A percentile compares a stretch with the other conserved stretches of the same genome.
These are phyloP conservation scores for Lamproptera curius DNA, from an alignment of 2,888 invertebrate genomes.

Conservation along the genomic window DNA sequence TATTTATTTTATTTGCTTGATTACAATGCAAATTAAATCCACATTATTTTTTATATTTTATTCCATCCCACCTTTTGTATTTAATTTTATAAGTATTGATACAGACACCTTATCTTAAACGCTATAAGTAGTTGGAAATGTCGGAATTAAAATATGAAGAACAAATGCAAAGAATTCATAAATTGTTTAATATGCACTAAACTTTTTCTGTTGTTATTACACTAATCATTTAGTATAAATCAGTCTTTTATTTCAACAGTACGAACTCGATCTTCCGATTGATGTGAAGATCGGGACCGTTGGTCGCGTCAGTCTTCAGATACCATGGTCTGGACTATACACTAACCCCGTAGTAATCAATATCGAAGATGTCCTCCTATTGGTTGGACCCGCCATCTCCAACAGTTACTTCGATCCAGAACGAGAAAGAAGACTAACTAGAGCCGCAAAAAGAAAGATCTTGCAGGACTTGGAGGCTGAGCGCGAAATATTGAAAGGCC, in stretches of 20 bases:
- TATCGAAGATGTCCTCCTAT: slow-evolving; percentile 86
- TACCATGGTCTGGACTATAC: slow-evolving; percentile 89
- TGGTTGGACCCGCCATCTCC: slow-evolving; percentile 86
- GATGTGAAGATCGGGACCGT: slow-evolving; percentile 90
- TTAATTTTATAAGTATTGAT: too few relatives aligned
- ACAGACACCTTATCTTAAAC: too few relatives aligned
- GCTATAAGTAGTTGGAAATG: too few relatives aligned
- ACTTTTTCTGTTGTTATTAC: too few relatives aligned
- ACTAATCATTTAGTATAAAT: too few relatives aligned
- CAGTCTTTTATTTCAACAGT: slow-evolving; percentile 83
- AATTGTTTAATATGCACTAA: too few relatives aligned
- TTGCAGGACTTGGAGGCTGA: slow-evolving; percentile 82
- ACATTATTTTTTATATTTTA: too few relatives aligned
- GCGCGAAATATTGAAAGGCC: slow-evolving; percentile 79
- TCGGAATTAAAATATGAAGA: too few relatives aligned
- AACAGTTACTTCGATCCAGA: slow-evolving; percentile 84
- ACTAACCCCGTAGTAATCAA: slow-evolving; percentile 84
- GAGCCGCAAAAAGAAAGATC: slow-evolving; percentile 85
- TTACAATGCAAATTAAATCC: too few relatives aligned
- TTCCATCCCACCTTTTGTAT: too few relatives aligned
- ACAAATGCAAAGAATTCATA: too few relatives aligned
- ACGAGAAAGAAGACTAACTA: slow-evolving; percentile 82
- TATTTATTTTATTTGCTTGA: too few relatives aligned
- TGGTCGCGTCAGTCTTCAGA: slow-evolving; percentile 84
- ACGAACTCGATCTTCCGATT: slow-evolving; percentile 87